Percentiles rank a stretch among this genome's conserved stretches.
Conservation (phyloP, 2,113 vertebrate species). For the Columba livia region DNA sequence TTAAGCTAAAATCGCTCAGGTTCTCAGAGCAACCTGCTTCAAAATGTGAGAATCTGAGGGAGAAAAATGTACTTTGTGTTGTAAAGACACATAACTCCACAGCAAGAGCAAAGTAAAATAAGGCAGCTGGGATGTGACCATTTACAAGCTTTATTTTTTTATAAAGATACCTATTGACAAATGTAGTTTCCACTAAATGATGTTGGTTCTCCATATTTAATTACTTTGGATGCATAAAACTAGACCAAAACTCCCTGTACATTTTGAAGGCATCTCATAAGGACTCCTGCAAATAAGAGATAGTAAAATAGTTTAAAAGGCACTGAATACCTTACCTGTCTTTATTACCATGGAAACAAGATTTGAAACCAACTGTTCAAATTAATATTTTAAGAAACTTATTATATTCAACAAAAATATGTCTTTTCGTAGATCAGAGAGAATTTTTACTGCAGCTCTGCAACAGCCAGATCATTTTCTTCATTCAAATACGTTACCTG, state of each 20-base stretch:
- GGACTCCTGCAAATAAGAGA: not conserved
- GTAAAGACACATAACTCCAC: too few species aligned
- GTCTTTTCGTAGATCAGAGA: not conserved
- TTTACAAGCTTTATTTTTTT: not conserved
- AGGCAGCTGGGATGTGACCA: not conserved
- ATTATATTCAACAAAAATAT: not conserved
- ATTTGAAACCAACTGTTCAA: not conserved
- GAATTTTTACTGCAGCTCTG: not conserved
- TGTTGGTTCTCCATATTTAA: not conserved
- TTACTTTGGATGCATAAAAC: not conserved
- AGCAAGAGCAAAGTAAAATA: not conserved
- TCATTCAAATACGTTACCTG: not conserved
- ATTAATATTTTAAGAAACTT: not conserved
- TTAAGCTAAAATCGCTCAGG: not conserved
- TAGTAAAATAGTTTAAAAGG: not conserved
- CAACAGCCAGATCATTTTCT: not conserved
- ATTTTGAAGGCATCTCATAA: not conserved
- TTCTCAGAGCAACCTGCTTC: not conserved
- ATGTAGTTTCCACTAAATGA: not conserved
- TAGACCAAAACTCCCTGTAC: not conserved
- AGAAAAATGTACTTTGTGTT: not conserved
- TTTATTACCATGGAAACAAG: not conserved
- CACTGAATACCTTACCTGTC: not conserved
- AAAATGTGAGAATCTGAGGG: not conserved
- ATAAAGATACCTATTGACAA: not conserved